Conservation (phyloP, 2,113 vertebrate genomes). For the pig (Sus scrofa) region DNA sequence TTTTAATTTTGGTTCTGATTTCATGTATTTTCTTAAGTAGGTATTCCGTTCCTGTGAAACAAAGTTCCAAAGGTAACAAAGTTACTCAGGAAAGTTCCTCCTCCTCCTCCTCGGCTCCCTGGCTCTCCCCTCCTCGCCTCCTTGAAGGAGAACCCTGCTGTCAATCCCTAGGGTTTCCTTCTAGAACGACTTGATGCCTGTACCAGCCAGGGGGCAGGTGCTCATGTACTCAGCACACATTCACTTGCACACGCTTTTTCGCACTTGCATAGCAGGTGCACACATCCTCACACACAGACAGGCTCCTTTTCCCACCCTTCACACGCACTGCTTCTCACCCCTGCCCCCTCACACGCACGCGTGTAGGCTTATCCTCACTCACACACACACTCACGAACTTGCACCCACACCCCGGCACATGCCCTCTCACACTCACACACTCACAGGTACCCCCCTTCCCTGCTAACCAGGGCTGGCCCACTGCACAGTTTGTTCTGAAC, state of each 20-base stretch:
- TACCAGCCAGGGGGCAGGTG: background rate
- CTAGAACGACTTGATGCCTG: background rate
- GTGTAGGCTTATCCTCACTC: background rate
- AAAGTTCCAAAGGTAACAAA: background rate
- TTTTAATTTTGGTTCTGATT: background rate
- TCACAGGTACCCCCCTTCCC: background rate
- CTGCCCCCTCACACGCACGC: too few relatives aligned
- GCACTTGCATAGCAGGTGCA: background rate
- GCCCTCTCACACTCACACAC: background rate
- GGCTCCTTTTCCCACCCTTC: background rate
- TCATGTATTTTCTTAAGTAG: background rate
- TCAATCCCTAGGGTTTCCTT: too few relatives aligned
- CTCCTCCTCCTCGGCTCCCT: fast-evolving
- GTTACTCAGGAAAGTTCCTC: background rate
- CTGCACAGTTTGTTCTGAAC: fast-evolving
- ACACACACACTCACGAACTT: too few relatives aligned
- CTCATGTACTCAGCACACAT: fast-evolving
- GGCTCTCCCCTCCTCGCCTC: background rate
- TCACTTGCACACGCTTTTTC: background rate
- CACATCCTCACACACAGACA: too few relatives aligned
- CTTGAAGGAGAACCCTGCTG: fast-evolving
- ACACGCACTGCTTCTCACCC: background rate
- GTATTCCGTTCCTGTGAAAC: background rate
- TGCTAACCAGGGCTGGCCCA: fast-evolving
- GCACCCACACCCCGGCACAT: background rate